Conservation (phyloP, 2,888 invertebrate species). For the Caenorhabditis wallacei region DNA sequence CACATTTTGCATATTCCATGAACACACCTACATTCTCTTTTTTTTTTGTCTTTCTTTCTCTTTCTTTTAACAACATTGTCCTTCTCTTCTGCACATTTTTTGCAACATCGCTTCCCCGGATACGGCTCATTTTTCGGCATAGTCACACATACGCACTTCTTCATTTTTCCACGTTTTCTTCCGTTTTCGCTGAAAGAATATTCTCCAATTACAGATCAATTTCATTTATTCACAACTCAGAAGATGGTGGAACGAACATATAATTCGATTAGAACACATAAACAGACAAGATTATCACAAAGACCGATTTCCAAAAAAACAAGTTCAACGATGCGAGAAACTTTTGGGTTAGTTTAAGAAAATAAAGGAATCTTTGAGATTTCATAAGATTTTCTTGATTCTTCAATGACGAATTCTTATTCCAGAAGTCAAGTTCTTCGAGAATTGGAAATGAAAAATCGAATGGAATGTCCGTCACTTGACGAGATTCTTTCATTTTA, state of each 20-base stretch:
- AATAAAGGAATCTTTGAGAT: background rate
- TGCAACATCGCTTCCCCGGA: slow-evolving; percentile 49
- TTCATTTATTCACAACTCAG: background rate
- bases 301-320: slow-evolving; percentile 32
- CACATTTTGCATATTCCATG: slow-evolving; percentile 58
- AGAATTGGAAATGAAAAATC: slow-evolving; percentile 52
- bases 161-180: slow-evolving; percentile 18
- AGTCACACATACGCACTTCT: slow-evolving; percentile 23
- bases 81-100: slow-evolving; percentile 30
- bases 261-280: slow-evolving; percentile 53
- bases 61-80: slow-evolving; percentile 21
- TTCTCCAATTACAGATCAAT: slow-evolving; percentile 22
- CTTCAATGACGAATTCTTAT: background rate
- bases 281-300: slow-evolving; percentile 40
- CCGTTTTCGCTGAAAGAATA: slow-evolving; percentile 8
- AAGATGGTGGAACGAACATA: slow-evolving; percentile 58
- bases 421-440: slow-evolving; percentile 63
- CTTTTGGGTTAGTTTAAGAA: slow-evolving; percentile 49
- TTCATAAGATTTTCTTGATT: background rate
- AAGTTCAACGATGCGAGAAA: slow-evolving; percentile 58
- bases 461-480: slow-evolving; percentile 40
- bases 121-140: slow-evolving; percentile 50
- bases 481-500: slow-evolving; percentile 60
- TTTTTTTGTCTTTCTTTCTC: slow-evolving; percentile 5
- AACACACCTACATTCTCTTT: slow-evolving; percentile 16